These are phyloP conservation scores for Neoseiulus cucumeris DNA, from an alignment of 1,140 invertebrate genomes.

Conservation along the genomic window DNA sequence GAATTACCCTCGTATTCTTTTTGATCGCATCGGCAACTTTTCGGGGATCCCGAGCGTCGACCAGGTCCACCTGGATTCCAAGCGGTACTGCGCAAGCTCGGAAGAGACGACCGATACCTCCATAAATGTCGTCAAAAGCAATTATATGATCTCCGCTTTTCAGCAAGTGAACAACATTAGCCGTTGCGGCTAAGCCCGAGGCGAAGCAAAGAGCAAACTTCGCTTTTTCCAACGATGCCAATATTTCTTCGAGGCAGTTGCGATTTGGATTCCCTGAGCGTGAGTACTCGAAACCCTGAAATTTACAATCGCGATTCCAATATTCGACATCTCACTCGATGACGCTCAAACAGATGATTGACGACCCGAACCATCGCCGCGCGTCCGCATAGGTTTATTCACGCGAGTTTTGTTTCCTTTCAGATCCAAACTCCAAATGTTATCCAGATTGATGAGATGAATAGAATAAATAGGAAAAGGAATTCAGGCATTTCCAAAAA, in stretches of 20 bases:
- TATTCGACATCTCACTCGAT: no score
- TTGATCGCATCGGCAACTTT: constrained; percentile 47
- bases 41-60: constrained; percentile 51
- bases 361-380: no score
- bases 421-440: no score
- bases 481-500: no score
- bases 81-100: constrained; percentile 39
- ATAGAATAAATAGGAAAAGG: no score
- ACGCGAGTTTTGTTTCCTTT: no score
- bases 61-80: constrained; percentile 52
- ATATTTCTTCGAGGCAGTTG: constrained; percentile 61
- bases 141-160: constrained; percentile 72
- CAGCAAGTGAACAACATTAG: constrained; percentile 49
- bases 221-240: constrained; percentile 72
- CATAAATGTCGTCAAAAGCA: constrained; percentile 82
- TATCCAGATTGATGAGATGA: no score
- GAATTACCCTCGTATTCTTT: constrained; percentile 63
- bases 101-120: constrained; percentile 55
- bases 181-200: constrained; percentile 70
- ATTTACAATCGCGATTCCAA: no score
- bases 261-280: constrained; percentile 86
- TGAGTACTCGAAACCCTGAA: constrained; percentile 71
- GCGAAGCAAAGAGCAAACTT: constrained; percentile 64
- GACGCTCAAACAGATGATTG: no score
- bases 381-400: no score